These are phyloP conservation scores for Hystrix cristata DNA, from an alignment of 2,113 vertebrate genomes.

Conservation along the genomic window DNA sequence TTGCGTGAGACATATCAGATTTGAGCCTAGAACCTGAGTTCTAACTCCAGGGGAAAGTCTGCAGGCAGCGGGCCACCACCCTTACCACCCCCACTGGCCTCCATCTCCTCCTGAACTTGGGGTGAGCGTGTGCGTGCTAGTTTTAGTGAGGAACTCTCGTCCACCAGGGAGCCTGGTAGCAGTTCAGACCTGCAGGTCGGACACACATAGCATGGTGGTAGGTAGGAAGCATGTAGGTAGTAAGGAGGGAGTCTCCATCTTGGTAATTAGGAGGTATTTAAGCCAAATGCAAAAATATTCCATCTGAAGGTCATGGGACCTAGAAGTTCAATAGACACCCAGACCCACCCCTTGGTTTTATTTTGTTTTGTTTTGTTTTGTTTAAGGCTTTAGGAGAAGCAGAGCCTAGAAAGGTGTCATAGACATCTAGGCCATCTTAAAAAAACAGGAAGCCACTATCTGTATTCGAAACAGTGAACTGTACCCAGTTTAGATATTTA, in stretches of 20 bases:
- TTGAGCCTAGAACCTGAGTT: background rate
- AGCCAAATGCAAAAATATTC: background rate
- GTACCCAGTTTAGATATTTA: background rate
- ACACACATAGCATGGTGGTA: background rate
- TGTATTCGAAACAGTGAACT: constrained; percentile 1
- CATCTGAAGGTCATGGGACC: background rate
- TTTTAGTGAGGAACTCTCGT: background rate
- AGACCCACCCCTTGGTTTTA: background rate
- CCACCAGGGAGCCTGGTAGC: background rate
- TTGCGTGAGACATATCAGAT: background rate
- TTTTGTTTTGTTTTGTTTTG: background rate
- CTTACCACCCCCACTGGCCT: background rate
- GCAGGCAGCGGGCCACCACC: background rate
- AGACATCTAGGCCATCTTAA: background rate
- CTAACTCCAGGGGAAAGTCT: background rate
- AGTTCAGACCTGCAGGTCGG: background rate
- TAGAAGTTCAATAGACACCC: background rate
- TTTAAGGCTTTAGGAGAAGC: background rate
- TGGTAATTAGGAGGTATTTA: constrained; percentile 7
- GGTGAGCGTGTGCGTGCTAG: background rate
- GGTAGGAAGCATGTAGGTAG: background rate
- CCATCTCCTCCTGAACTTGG: background rate
- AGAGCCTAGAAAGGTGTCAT: background rate
- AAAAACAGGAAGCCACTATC: background rate
- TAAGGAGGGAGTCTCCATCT: background rate